These are phyloP conservation scores for Varroa destructor DNA, from an alignment of 1,140 invertebrate genomes.

Conservation along the genomic window DNA sequence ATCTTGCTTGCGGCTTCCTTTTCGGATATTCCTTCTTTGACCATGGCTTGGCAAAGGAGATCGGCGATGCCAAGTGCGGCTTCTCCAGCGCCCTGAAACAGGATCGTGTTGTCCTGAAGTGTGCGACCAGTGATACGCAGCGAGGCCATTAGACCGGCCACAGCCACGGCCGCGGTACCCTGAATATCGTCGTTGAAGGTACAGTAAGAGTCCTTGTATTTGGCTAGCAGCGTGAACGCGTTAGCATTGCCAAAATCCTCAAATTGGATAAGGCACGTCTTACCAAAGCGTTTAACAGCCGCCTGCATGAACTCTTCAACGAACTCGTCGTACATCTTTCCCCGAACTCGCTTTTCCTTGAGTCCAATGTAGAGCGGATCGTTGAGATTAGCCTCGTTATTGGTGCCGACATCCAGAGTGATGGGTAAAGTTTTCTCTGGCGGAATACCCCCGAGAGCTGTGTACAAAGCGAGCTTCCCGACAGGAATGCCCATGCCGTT, in stretches of 20 bases:
- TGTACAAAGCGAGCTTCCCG: slow-evolving; percentile 82
- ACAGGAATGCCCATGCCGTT: slow-evolving; percentile 93
- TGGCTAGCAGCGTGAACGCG: slow-evolving; percentile 75
- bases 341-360: slow-evolving; percentile 66
- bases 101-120: slow-evolving; percentile 63
- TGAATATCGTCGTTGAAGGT: slow-evolving; percentile 97
- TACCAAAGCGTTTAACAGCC: slow-evolving; percentile 58
- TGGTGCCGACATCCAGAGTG: slow-evolving; percentile 80
- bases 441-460: slow-evolving; percentile 79
- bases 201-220: slow-evolving; percentile 71
- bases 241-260: slow-evolving; percentile 92
- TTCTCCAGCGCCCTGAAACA: slow-evolving; percentile 82
- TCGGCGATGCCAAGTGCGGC: slow-evolving; percentile 76
- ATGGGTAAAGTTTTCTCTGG: slow-evolving; percentile 83
- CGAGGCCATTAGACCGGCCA: slow-evolving; percentile 72
- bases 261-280: slow-evolving; percentile 54
- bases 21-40: slow-evolving; percentile 57
- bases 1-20: slow-evolving; percentile 65
- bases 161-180: slow-evolving; percentile 80
- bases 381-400: slow-evolving; percentile 65
- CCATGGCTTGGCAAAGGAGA: slow-evolving; percentile 67
- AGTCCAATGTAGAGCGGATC: slow-evolving; percentile 92
- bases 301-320: slow-evolving; percentile 97
- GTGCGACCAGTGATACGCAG: slow-evolving; percentile 60
- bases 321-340: slow-evolving; percentile 79